Evolutionary conservation across 2,113 vertebrate genomes (phyloP).

Genomic region (Lophura nycthemera): DNA sequence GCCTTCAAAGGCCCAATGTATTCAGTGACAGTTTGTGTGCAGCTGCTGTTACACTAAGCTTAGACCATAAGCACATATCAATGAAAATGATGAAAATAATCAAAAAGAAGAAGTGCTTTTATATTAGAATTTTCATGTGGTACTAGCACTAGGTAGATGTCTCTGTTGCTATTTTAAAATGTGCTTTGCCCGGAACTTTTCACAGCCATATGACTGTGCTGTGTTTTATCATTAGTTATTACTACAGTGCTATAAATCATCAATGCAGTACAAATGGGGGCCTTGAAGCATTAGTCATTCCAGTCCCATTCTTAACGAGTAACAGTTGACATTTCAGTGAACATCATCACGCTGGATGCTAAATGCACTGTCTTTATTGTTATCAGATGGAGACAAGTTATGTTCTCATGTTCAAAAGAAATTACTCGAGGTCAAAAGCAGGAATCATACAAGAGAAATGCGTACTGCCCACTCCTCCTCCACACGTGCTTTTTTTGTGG

Average conservation of each 20-base stretch:
- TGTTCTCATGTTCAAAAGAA: not conserved
- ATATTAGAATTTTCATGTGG: not conserved
- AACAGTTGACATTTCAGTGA: not conserved
- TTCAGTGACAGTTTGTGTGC: not conserved
- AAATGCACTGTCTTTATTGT: not conserved
- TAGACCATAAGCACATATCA: not conserved
- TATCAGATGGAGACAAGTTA: conserved; percentile 5
- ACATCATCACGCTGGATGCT: not conserved
- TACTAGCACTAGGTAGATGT: rapidly evolving
- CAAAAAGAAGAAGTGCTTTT: not conserved
- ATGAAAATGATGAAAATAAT: not conserved
- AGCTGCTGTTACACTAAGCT: not conserved
- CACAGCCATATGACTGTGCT: not conserved
- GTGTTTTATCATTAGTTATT: not conserved
- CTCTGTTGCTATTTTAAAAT: not conserved
- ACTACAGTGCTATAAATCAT: not conserved
- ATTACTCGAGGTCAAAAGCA: not conserved
- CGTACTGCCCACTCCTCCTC: not conserved
- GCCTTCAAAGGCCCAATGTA: not conserved
- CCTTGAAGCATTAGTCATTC: not conserved
- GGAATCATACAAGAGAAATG: not conserved
- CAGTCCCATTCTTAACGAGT: not conserved
- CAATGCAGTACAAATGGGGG: not conserved
- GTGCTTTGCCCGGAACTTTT: not conserved
- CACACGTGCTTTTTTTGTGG: not conserved